Evolutionary conservation across 23 tunicate genomes (phyloP), one percentile per base, ranked within the genome.

Genomic region (Halocynthia aurantium): DNA sequence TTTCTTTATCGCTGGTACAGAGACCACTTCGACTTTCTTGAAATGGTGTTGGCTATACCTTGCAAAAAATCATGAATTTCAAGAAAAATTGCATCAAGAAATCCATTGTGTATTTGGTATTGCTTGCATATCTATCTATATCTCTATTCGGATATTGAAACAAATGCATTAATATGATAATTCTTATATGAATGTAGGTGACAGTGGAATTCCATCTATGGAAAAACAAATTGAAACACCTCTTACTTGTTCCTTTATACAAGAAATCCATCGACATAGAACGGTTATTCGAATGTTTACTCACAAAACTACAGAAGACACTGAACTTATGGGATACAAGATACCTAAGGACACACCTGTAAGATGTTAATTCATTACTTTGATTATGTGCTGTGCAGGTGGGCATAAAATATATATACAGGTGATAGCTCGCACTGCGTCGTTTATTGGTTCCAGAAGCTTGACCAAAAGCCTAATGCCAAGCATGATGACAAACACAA

Each of bases 301-400:
- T 12, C 22, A 50, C 22, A 4, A 20, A 20, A 67, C 72, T n/a
- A 12, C 18, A 49, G 72, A n/a, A 15, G 72, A 67, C 40, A 50
- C 40, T 21, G 40, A 67, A 67, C 21, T 67, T 11, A 11, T 11
- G 0, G 22, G 22, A 10, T 17, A 15, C 72, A 13, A 67, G 2
- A 67, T 67, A 49, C 72, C 72, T 21, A 67, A 67, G 40, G 72
- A 67, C 40, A 67, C 72, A 11, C 49, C 72, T 49, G 72, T 67
- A 31, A 31, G 44, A 31, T 31, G 44, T 31, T 31, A n/a, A 31
- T 31, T 31, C 2, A 0, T 31, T 31, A 31, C 44, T 31, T 31
- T 31, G 44, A 31, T 31, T 31, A 31, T 31, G 44, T 31, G 44
- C 44, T 31, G 44, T 31, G 44, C 44, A 31, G 44, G 1, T 31